Conservation (phyloP, 2,113 vertebrate genomes). For the Brachyhypopomus gauderio region DNA sequence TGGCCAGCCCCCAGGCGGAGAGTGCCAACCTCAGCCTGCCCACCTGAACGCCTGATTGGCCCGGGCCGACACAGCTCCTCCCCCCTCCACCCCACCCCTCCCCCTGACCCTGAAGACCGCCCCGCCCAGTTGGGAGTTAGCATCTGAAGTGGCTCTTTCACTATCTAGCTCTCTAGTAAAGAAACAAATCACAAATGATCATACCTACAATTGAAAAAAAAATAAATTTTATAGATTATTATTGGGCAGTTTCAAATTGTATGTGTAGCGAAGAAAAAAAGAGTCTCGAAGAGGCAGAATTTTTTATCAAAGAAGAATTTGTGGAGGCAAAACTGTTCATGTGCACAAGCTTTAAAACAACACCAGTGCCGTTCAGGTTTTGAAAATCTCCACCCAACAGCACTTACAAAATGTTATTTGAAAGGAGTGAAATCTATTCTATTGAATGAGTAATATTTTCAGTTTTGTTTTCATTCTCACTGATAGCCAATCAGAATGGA, state of each 20-base stretch:
- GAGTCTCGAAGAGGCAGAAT: not conserved
- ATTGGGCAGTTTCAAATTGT: not conserved
- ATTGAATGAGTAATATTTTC: not conserved
- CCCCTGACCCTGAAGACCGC: slow-evolving; percentile 33
- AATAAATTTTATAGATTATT: not conserved
- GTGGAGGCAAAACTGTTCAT: slow-evolving; percentile 27
- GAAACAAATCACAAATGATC: not conserved
- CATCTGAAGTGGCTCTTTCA: slow-evolving; percentile 9
- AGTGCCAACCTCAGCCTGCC: slow-evolving; percentile 84
- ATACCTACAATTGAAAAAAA: not conserved
- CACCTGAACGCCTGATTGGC: slow-evolving; percentile 80
- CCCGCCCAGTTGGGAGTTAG: slow-evolving; percentile 15
- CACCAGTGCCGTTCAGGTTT: not conserved
- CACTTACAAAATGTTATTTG: not conserved
- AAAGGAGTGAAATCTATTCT: not conserved
- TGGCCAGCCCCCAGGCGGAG: slow-evolving; percentile 95
- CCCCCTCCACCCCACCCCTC: slow-evolving; percentile 16
- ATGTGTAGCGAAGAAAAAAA: not conserved
- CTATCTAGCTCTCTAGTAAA: slow-evolving; percentile 14
- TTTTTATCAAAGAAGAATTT: slow-evolving; percentile 7
- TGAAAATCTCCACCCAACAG: not conserved
- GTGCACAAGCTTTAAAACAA: not conserved
- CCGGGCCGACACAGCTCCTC: not conserved
- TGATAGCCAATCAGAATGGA: not conserved
- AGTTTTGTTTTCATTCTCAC: not conserved